Conservation (phyloP, 2,797 vertebrate genomes). For the Mormyrus proboscirostris region DNA sequence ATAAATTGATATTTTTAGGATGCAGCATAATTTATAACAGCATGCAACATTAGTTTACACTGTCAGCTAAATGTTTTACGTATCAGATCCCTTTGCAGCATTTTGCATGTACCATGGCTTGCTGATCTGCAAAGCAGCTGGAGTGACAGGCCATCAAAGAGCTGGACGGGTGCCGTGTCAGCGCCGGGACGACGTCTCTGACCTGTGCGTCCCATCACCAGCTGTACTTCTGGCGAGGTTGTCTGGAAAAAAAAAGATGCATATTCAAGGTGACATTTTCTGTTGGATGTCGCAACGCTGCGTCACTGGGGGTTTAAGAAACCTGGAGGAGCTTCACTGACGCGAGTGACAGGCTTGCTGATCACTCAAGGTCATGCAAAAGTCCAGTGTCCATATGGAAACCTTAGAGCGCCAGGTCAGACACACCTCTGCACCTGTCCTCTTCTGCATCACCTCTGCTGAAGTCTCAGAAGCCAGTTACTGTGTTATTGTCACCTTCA, state of each 20-base stretch:
- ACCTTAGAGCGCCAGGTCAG: background rate
- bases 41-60: conserved; percentile 11
- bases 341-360: background rate
- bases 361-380: background rate
- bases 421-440: background rate
- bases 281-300: background rate
- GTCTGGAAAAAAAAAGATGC: background rate
- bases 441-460: background rate
- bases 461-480: background rate
- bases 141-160: background rate
- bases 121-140: background rate
- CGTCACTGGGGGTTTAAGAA: background rate
- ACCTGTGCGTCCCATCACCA: background rate
- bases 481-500: background rate
- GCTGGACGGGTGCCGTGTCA: background rate
- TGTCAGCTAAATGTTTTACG: background rate
- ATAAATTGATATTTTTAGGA: background rate
- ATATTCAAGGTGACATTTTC: background rate
- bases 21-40: background rate
- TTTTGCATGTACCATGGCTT: background rate
- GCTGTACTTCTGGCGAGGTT: background rate
- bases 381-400: background rate
- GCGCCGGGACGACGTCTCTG: background rate
- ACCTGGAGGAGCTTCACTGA: background rate
- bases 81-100: background rate